These are phyloP conservation scores for Heliconius hewitsoni DNA, from an alignment of 1,140 invertebrate genomes.

Conservation along the genomic window DNA sequence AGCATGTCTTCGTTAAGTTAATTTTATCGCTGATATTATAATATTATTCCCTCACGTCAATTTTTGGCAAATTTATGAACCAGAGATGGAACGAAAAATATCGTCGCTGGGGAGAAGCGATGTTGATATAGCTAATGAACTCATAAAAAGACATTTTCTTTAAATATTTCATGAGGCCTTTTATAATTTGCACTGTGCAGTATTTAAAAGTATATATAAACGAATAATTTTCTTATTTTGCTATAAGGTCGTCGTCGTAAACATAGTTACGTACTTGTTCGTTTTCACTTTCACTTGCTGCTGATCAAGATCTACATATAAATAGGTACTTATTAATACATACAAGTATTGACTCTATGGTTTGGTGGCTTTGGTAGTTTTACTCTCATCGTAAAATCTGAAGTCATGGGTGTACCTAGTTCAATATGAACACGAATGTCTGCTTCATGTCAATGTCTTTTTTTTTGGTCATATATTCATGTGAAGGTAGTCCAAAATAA, in stretches of 20 bases:
- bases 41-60: constrained; percentile 2
- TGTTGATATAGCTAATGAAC: constrained; percentile 34
- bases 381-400: no score
- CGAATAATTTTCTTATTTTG: not conserved
- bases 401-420: no score
- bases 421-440: no score
- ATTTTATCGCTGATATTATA: not conserved
- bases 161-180: constrained; percentile 7
- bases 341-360: no score
- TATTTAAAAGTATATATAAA: not conserved
- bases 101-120: not conserved
- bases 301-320: not conserved
- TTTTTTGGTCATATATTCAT: not conserved
- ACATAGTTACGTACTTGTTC: not conserved
- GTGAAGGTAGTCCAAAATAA: not conserved
- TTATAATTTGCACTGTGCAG: constrained; percentile 13
- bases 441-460: no score
- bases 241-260: not conserved
- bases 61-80: constrained; percentile 18
- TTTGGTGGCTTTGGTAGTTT: no score
- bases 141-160: constrained; percentile 24
- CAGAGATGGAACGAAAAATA: constrained; percentile 19
- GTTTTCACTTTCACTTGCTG: not conserved
- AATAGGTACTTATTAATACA: not conserved
- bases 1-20: not conserved